These are phyloP conservation scores for Emydocephalus ijimae DNA, from an alignment of 2,113 vertebrate species.

Conservation along the genomic window DNA sequence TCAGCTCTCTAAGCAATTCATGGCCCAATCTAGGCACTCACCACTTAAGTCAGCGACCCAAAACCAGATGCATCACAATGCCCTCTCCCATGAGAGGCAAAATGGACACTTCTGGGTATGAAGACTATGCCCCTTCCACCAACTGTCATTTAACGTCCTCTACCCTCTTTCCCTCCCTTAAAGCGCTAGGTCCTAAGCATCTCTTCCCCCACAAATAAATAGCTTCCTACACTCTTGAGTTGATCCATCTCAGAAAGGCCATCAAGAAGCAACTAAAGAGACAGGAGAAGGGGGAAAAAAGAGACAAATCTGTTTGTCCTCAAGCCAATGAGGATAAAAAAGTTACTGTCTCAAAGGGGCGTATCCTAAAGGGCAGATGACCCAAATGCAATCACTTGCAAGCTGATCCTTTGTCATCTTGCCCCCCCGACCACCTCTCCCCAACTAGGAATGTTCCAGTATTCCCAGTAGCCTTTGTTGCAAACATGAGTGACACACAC, in stretches of 20 bases:
- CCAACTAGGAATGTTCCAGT: conserved; percentile 39
- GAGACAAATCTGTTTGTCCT: neutral
- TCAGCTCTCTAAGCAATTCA: neutral
- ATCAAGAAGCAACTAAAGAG: conserved; percentile 8
- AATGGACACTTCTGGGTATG: neutral
- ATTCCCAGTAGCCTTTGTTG: conserved; percentile 44
- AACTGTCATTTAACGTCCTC: neutral
- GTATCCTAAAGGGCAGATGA: neutral
- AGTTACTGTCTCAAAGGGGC: neutral
- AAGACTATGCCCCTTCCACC: neutral
- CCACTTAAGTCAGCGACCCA: neutral
- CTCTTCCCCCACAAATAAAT: neutral
- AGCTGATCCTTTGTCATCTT: neutral
- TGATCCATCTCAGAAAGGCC: neutral
- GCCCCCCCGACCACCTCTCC: neutral
- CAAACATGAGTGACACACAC: conserved; percentile 33
- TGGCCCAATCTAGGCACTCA: neutral
- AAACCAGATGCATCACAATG: neutral
- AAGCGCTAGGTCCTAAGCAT: neutral
- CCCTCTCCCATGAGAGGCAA: neutral
- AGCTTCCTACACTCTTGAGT: neutral
- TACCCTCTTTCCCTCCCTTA: neutral
- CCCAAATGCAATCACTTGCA: neutral
- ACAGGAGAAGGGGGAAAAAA: neutral
- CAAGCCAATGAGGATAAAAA: conserved; percentile 1